Conservation (phyloP, 2,888 invertebrate species). For the Andrena fulva region DNA sequence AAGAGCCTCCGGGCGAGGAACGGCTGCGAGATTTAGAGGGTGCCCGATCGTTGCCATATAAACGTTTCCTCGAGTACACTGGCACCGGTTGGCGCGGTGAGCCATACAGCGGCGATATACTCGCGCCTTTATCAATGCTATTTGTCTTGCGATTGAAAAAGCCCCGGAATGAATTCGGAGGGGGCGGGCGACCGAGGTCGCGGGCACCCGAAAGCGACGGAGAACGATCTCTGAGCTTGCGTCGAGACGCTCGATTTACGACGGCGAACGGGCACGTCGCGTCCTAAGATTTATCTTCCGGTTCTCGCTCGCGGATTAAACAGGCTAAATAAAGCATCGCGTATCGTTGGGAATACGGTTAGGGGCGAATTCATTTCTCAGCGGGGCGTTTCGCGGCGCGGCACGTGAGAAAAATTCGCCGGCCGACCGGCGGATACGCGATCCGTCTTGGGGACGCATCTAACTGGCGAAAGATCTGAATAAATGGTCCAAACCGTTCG, state of each 20-base stretch:
- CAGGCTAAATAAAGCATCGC: slow-evolving; percentile 51
- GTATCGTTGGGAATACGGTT: slow-evolving; percentile 43
- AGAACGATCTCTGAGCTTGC: slow-evolving; percentile 22
- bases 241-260: slow-evolving; percentile 48
- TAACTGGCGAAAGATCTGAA: slow-evolving; percentile 18
- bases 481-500: slow-evolving; percentile 17
- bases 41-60: slow-evolving; percentile 63
- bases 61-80: slow-evolving; percentile 64
- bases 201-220: background rate
- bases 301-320: slow-evolving; percentile 47
- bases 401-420: slow-evolving; percentile 54
- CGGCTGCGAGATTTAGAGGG: slow-evolving; percentile 64
- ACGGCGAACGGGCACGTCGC: slow-evolving; percentile 9
- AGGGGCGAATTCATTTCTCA: slow-evolving; percentile 55
- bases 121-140: slow-evolving; percentile 55
- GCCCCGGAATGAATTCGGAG: slow-evolving; percentile 47
- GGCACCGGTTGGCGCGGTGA: slow-evolving; percentile 14
- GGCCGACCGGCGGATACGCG: slow-evolving; percentile 9
- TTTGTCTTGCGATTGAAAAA: slow-evolving; percentile 62
- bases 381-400: slow-evolving; percentile 21
- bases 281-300: slow-evolving; percentile 53
- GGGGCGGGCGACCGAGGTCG: slow-evolving; percentile 38
- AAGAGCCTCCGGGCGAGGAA: slow-evolving; percentile 52
- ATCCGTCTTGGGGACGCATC: slow-evolving; percentile 41
- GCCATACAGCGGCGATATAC: slow-evolving; percentile 41